Evolutionary conservation across 92 coral and sea anemone species (phyloP), one percentile per base, ranked within the genome.

Genomic region (Anthopleura xanthogrammica): DNA sequence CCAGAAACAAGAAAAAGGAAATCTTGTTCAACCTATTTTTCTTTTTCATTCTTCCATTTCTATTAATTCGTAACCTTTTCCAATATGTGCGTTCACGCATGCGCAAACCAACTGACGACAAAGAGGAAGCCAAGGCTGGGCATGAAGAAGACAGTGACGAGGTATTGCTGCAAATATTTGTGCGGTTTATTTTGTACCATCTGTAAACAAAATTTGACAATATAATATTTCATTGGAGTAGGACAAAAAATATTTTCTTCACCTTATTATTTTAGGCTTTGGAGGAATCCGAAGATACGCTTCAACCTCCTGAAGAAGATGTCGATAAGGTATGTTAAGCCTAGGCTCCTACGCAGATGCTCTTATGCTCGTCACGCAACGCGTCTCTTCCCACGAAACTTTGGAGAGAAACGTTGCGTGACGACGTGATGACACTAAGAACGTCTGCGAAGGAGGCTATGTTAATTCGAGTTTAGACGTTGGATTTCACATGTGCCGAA

Each of bases 21-120:
- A 87, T 95, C 80, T 48, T 90, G 43, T 90, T 92, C 80, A 95
- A 95, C 79, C 72, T 95, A 23, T 83, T 95, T 82, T 95, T 95
- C 90, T 95, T 95, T 85, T 76, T 93, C 75, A 52, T 93, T 12
- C 71, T 91, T 24, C 93, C 97, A 13, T 93, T 88, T 52, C 81
- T 91, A 60, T 80, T 91, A 46, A 83, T 86, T 54, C 90, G 80
- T 29, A 79, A 77, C 52, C 46, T 88, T 8, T 85, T 86, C 11
- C 58, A 66, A 24, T 87, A 83, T 71, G 85, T 89, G 75, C 85
- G 87, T 41, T 72, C 62, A 52, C 83, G 90, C n/a, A 9, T 72
- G 57, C 57, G 64, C 3, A 41, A 60, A 46, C 77, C 11, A 23
- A 40, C 42, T 20, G 46, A 52, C 56, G 29, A 29, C 11, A 54